Base-by-base conservation (phyloP, 1,140 invertebrate species). In the Hesperophylax magnus region DNA sequence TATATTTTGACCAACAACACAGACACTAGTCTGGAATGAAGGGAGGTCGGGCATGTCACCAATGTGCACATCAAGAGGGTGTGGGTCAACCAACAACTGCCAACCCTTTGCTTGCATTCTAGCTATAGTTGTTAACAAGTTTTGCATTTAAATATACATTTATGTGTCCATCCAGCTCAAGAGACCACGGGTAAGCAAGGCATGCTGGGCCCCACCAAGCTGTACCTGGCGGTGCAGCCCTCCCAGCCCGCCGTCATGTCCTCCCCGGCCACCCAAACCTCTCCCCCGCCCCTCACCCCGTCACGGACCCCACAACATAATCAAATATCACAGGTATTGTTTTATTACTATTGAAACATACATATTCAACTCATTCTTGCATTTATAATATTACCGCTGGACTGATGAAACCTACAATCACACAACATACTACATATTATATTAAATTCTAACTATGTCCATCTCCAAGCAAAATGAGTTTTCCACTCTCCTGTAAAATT, bases 141-240 rank as follows among this genome's bases (percentile, higher is more conserved):
- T n/a, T n/a, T n/a, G n/a, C 34, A 39, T 39, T 39, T 39, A 39
- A 39, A 2, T 39, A 39, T 39, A 8, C 81, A 39, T 74, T 61
- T 15, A 24, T 72, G 71, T 85, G 81, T 14, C 79, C 7, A 39
- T 84, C 78, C 79, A 95, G 94, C 94, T 11, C 95, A 95, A 93
- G 94, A 94, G 84, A 93, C 93, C 0, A 94, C 94, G 17, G 95
- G 95, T 15, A 96, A 96, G 85, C 93, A 96, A 86, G 94, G 95
- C 18, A 94, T 95, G 81, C 86, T 96, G 63, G 95, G 95, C 17
- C 95, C 96, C 6, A 95, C 95, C 7, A 96, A 96, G 89, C 95
- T 96, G 83, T 96, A 96, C 86, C 85, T 96, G 47, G 95, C 95
- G 1, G 95, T 96, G 54, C 95, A 96, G 87, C 95, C 95, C 17